phyloP scores from a whole-genome alignment of 1,140 invertebrate species.

The Drosophila nikananu region DNA sequence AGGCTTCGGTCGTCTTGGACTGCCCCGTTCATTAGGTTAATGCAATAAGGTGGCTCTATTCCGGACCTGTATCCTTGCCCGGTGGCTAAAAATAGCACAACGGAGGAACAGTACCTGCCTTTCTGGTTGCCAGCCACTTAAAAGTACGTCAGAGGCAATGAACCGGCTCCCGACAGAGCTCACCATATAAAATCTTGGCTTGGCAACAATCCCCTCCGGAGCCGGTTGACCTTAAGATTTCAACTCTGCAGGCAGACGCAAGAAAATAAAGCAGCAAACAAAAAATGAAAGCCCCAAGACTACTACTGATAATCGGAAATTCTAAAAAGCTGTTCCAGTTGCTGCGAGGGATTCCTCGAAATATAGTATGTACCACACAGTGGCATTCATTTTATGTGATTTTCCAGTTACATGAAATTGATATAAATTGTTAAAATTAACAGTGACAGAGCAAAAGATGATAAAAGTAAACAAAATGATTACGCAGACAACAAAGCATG shows the following conservation, averaged over 20 bases:
- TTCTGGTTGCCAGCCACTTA: constrained; percentile 9
- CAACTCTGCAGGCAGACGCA: constrained; percentile 21
- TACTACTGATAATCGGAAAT: constrained; percentile 19
- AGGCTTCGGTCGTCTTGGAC: constrained; percentile 17
- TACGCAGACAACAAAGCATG: constrained; percentile 71
- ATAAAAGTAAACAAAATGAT: constrained; percentile 79
- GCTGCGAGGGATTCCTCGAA: constrained; percentile 4
- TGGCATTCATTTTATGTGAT: constrained; percentile 6
- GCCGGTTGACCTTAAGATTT: constrained; percentile 69
- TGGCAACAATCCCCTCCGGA: constrained; percentile 38
- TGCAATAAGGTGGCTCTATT: constrained; percentile 24
- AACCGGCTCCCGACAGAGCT: constrained; percentile 31
- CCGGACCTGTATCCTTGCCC: constrained; percentile 23
- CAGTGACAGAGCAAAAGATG: constrained; percentile 40
- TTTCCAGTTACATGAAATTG: constrained; percentile 44
- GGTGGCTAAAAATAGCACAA: constrained; percentile 37
- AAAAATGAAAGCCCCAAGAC: constrained; percentile 24
- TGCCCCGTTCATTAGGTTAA: constrained; percentile 44
- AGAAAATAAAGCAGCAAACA: constrained; percentile 11
- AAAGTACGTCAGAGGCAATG: constrained; percentile 15
- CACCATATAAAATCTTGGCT: constrained; percentile 8
- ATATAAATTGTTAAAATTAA: constrained; percentile 49
- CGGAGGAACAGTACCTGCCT: constrained; percentile 10
- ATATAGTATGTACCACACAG: background rate
- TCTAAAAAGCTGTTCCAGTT: constrained; percentile 28